Evolutionary conservation across 1,140 invertebrate genomes (phyloP), one percentile per base, ranked within the genome.

Genomic region (Zaprionus taronus): DNA sequence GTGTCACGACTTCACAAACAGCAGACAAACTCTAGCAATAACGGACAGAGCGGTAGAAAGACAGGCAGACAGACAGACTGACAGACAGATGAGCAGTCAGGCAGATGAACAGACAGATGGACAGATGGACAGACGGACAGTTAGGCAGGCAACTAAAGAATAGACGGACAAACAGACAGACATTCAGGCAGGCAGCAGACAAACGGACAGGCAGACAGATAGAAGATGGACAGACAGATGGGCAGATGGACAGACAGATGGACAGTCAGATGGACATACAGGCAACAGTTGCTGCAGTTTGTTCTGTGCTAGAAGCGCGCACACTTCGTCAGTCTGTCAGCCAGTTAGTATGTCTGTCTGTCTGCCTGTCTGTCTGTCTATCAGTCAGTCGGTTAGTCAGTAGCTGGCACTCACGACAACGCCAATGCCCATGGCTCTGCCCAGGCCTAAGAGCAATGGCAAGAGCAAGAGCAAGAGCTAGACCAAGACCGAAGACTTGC

Each of bases 1-100:
- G 85, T 87, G 84, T 90, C 84, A 87, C 84, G 85, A 89, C 85
- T 86, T 68, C 53, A 69, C 70, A 71, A 78, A 78, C 62, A 72
- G 61, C 56, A 61, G 57, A 72, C 58, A 61, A 72, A 72, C 26
- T 65, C 24, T 64, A 17, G 41, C 47, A 36, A 57, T 14, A 41
- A 61, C 55, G 14, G 62, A 60, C 61, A 56, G 53, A 64, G 22
- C 41, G 53, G 20, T 41, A 47, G 63, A 75, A 22, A 62, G 66
- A 71, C 31, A 63, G 20, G 11, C 6, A 62, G 53, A 68, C 24
- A 36, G 38, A 49, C 49, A 68, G 58, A 66, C 56, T 51, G 61
- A 66, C 63, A 9, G 24, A 17, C 28, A 62, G 51, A 34, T 34
- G 31, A 34, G 9, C 31, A 34, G 31, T 9, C 31, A 11, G 31